A percentile compares a stretch with the other conserved stretches of the same genome.
These are phyloP conservation scores for Eugnorisma glareosa DNA, from an alignment of 2,888 invertebrate genomes.

Conservation along the genomic window DNA sequence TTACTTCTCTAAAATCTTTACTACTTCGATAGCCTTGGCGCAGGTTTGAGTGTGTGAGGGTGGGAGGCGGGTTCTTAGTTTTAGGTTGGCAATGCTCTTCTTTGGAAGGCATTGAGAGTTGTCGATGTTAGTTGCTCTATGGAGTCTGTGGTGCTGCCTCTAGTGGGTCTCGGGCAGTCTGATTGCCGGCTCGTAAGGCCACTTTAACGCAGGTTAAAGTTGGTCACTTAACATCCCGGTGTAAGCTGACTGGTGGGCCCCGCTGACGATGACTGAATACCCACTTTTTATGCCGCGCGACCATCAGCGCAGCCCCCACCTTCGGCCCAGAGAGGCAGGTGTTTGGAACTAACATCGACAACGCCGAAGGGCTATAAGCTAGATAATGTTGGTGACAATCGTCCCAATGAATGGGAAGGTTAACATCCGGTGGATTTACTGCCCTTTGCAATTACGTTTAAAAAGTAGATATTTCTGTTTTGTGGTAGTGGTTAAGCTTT, in stretches of 20 bases:
- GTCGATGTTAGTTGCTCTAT: conserved; percentile 10
- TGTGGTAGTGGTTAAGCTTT: conserved; percentile 13
- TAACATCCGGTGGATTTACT: not conserved
- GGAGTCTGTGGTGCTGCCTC: too few relatives aligned
- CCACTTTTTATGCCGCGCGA: not conserved
- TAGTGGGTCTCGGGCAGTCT: not conserved
- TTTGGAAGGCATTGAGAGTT: not conserved
- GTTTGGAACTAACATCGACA: conserved; percentile 20
- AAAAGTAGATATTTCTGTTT: not conserved
- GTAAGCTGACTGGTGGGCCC: not conserved
- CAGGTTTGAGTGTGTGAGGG: conserved; percentile 45
- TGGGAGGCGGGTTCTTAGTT: not conserved
- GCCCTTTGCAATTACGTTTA: not conserved
- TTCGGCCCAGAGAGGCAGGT: not conserved
- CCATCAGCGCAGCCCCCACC: not conserved
- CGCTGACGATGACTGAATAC: not conserved
- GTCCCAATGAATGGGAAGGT: not conserved
- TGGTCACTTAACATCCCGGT: not conserved
- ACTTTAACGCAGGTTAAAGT: not conserved
- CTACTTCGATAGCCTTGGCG: conserved; percentile 2
- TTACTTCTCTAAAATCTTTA: not conserved
- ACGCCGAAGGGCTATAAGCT: not conserved
- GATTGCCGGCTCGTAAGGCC: not conserved
- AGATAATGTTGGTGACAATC: not conserved
- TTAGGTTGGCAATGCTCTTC: not conserved